Conservation (phyloP, 2,113 vertebrate genomes). For the Anolis sagrei region DNA sequence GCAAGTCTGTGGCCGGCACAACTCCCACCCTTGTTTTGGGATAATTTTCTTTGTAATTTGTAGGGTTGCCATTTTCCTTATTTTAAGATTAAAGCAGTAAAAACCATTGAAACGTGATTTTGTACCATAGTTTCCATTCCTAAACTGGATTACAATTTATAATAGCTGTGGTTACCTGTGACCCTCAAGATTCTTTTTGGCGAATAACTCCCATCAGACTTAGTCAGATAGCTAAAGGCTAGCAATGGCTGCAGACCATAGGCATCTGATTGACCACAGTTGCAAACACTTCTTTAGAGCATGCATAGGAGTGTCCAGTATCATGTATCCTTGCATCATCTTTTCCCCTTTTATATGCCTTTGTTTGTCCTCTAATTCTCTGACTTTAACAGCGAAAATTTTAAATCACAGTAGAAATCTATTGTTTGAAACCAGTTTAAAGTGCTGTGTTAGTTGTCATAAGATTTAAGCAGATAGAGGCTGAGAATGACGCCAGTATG, state of each 20-base stretch:
- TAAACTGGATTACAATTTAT: neutral
- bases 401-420: neutral
- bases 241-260: too few relatives aligned
- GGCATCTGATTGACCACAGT: too few relatives aligned
- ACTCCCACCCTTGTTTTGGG: neutral
- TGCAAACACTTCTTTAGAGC: neutral
- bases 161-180: too few relatives aligned
- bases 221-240: too few relatives aligned
- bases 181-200: too few relatives aligned
- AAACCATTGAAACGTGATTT: neutral
- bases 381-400: neutral
- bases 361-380: conserved; percentile 2
- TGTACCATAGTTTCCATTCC: neutral
- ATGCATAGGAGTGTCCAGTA: conserved; percentile 2
- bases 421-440: conserved; percentile 7
- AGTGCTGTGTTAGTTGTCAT: neutral
- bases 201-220: too few relatives aligned
- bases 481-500: neutral
- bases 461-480: neutral
- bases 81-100: neutral
- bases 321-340: neutral
- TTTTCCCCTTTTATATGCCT: neutral
- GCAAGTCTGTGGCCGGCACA: too few relatives aligned
- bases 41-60: neutral
- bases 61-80: neutral